Evolutionary conservation across 2,113 vertebrate species (phyloP), one percentile per base, ranked within the genome.

Genomic region (Takifugu bimaculatus): DNA sequence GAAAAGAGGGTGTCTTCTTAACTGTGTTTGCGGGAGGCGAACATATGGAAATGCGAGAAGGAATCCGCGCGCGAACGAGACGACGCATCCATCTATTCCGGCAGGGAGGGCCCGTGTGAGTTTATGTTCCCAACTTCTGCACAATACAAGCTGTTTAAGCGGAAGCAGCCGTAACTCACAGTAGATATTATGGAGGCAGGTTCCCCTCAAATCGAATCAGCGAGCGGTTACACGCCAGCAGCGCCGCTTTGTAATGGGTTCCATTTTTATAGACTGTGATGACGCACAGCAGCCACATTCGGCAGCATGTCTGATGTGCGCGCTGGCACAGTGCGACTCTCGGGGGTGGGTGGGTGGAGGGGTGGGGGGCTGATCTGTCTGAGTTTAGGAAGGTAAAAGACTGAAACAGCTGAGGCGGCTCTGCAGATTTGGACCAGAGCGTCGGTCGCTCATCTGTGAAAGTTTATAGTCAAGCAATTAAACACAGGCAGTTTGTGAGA

Each of bases 361-460:
- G 14, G 45, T 4, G 12, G 6, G 45, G 15, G 13, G 80, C 77
- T 58, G 64, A 75, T 67, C 68, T 54, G 60, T 68, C 60, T 57
- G 70, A 80, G 47, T 60, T 72, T 26, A 32, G 29, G 6, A 48
- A 64, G 75, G 74, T 65, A 61, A 74, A 63, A 51, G 35, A 73
- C 57, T 14, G 28, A 64, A 78, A 75, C 75, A 80, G 75, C 84
- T 75, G 67, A 13, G 32, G 48, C 73, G 51, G 1, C 44, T 75
- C 62, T 63, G 72, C 14, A 3, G 53, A 61, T 62, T 53, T 54
- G 57, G 61, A 78, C 45, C 62, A 44, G 57, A 72, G 67, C 64
- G 35, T 11, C 35, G 63, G 70, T 78, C 70, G 58, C 47, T 75
- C 72, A 65, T 75, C 68, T 70, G 70, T 70, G 35, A 59, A 68